Evolutionary conservation across 1,140 invertebrate genomes (phyloP).

Genomic region (Meloidogyne floridensis): DNA sequence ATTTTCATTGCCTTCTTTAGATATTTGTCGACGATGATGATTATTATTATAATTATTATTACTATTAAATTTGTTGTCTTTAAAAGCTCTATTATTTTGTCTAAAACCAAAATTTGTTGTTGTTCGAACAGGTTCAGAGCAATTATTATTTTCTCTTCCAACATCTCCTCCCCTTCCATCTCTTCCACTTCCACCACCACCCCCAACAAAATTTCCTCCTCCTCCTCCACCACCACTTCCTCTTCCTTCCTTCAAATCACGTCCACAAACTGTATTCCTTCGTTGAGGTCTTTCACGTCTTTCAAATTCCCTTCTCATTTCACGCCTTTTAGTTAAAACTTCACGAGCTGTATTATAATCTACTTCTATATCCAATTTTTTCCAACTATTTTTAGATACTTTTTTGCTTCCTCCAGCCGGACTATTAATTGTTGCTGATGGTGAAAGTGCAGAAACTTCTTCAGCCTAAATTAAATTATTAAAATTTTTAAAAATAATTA

Average conservation of each 20-base stretch:
- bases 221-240: background rate
- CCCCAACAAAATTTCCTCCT: too few species aligned
- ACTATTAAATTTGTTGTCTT: background rate
- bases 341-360: constrained; percentile 34
- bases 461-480: background rate
- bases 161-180: too few species aligned
- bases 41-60: constrained; percentile 3
- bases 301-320: background rate
- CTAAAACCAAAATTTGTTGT: background rate
- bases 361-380: constrained; percentile 45
- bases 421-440: background rate
- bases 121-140: background rate
- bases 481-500: background rate
- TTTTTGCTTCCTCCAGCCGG: constrained; percentile 33
- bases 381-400: constrained; percentile 43
- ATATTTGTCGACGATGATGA: background rate
- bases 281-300: constrained; percentile 10
- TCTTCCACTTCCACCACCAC: too few species aligned
- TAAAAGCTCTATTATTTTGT: background rate
- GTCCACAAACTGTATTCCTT: constrained; percentile 1
- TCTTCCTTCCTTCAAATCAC: background rate
- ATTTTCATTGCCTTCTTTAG: background rate
- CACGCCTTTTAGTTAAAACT: constrained; percentile 17
- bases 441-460: background rate
- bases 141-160: constrained; percentile 6